These are phyloP conservation scores for Pollenia amentaria DNA, from an alignment of 2,888 invertebrate species.

Conservation along the genomic window DNA sequence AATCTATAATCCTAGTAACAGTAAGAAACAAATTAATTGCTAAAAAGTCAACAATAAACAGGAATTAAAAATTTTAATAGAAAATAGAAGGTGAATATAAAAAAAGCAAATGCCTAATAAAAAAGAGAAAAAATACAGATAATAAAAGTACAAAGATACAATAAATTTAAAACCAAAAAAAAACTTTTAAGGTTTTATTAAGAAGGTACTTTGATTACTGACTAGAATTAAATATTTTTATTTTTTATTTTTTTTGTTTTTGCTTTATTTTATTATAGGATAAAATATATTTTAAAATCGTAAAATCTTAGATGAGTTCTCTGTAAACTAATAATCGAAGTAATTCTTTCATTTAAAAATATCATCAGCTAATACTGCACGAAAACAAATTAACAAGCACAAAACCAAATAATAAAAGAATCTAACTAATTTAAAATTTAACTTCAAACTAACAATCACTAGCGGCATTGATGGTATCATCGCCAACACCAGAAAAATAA, in stretches of 20 bases:
- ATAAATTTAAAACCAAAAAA: no score
- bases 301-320: no score
- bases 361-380: not conserved
- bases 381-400: not conserved
- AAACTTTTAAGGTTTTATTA: no score
- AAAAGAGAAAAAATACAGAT: no score
- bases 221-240: no score
- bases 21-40: not conserved
- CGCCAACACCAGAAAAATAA: constrained; percentile 50
- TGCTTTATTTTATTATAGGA: no score
- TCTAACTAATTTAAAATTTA: constrained; percentile 81
- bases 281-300: no score
- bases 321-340: no score
- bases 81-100: not conserved
- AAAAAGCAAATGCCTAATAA: not conserved
- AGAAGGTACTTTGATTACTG: no score
- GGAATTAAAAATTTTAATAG: not conserved
- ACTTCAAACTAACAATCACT: constrained; percentile 57
- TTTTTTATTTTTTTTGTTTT: no score
- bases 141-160: no score
- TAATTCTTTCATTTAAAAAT: not conserved
- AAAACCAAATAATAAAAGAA: constrained; percentile 33
- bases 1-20: not conserved
- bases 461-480: constrained; percentile 51
- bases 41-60: not conserved